phyloP scores from a whole-genome alignment of 1,140 invertebrate species.

The Delia radicum region DNA sequence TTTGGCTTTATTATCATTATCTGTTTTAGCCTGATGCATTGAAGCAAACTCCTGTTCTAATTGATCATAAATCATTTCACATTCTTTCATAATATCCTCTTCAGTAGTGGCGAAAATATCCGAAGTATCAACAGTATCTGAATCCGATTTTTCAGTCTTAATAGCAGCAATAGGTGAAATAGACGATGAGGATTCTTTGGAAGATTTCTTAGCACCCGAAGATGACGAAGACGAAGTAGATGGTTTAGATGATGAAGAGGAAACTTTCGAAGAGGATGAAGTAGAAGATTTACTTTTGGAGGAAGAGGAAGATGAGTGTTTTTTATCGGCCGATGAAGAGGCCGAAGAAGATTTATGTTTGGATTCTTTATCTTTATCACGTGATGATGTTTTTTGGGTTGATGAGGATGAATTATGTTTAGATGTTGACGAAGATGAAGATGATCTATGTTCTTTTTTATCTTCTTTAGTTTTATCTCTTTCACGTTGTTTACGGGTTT shows the following conservation, averaged over 20 bases:
- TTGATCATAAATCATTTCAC: conserved; percentile 71
- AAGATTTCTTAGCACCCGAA: background rate
- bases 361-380: conserved; percentile 34
- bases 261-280: conserved; percentile 2
- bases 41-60: conserved; percentile 53
- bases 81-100: conserved; percentile 66
- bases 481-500: background rate
- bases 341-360: conserved; percentile 35
- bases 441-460: conserved; percentile 4
- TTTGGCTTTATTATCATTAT: background rate
- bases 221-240: conserved; percentile 27
- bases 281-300: no score
- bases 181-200: conserved; percentile 6
- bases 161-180: background rate
- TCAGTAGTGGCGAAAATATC: background rate
- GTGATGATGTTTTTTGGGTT: conserved; percentile 41
- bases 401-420: conserved; percentile 38
- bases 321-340: conserved; percentile 29
- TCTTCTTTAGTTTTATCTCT: background rate
- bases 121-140: background rate
- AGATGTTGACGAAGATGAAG: conserved; percentile 6
- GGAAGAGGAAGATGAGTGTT: conserved; percentile 25
- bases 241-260: conserved; percentile 23
- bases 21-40: conserved; percentile 35
- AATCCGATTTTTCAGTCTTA: background rate